Base-by-base conservation (phyloP, 1,140 invertebrate genomes). In the Neodiprion fabricii region DNA sequence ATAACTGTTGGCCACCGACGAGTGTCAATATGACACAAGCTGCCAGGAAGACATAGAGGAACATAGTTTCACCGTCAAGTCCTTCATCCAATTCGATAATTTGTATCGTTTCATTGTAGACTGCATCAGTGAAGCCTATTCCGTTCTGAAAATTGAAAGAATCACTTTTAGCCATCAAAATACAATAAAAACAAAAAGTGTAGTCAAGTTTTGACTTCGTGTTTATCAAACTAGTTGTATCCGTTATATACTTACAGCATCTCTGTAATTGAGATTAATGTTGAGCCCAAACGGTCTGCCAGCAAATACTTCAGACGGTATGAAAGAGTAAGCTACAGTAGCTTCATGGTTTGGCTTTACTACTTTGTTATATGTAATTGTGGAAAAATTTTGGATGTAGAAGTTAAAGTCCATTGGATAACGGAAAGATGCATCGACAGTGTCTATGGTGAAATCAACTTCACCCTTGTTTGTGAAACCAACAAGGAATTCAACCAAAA, bases 321-420 rank as follows among this genome's bases (percentile, higher is more conserved):
- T 91, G 85, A 99, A 99, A 5, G 95, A 95, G 87, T 99, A 99
- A 69, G 95, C 94, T 74, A 99, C 92, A 0, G 98, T 98, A 14
- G 96, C 96, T 89, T 99, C 96, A 80, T 98, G 93, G 71, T 93
- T 93, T 0, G 98, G 95, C 81, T 96, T 95, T 0, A 99, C 96
- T 81, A 95, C 90, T 81, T 93, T 92, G 80, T 97, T 95, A 86
- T 96, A 99, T n/a, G 93, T 91, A 79, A 97, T 91, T 1, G 95
- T 93, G 0, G 97, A 97, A 89, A 99, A 99, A 89, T 99, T 99
- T 87, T 99, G 98, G 81, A 99, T 98, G 85, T 97, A 96, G 86
- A 98, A 99, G 79, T 94, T 97, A 89, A 97, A 99, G 87, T 99
- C 98, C 93, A 99, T 96, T 21, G 98, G 97, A 84, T 99, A 99